phyloP scores from a whole-genome alignment of 37 sponge, comb jelly and placozoan genomes.

The Spongia lamella region DNA sequence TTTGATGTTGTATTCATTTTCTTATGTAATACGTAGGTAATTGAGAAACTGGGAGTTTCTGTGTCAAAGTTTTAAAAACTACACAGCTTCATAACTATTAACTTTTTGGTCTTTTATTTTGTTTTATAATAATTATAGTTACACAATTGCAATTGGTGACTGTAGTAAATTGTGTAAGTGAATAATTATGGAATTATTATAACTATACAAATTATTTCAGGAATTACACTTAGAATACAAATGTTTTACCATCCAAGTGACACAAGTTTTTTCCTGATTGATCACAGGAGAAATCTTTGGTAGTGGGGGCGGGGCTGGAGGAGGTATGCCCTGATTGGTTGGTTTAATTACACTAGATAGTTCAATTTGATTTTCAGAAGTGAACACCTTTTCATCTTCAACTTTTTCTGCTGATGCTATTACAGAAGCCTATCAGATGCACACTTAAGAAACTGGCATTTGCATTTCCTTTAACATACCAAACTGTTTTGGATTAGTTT shows the following conservation, averaged over 20 bases:
- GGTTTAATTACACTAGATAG: not conserved
- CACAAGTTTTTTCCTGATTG: not conserved
- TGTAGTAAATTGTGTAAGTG: too few species aligned
- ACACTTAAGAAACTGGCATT: not conserved
- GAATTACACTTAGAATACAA: too few species aligned
- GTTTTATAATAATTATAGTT: constrained; percentile 1
- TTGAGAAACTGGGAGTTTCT: too few species aligned
- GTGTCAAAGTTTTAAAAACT: not conserved
- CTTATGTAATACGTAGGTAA: too few species aligned
- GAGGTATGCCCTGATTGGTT: not conserved
- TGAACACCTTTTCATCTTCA: too few species aligned
- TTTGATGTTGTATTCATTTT: constrained; percentile 89
- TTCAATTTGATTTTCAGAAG: not conserved
- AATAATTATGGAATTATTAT: too few species aligned
- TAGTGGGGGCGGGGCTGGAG: constrained; percentile 19
- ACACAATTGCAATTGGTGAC: too few species aligned
- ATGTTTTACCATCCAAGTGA: not conserved
- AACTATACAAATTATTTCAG: too few species aligned
- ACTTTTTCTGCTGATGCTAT: not conserved
- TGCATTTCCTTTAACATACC: too few species aligned
- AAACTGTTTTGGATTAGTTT: constrained; percentile 13
- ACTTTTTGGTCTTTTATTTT: constrained; percentile 6
- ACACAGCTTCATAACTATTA: not conserved
- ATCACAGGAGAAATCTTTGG: not conserved
- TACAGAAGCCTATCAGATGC: not conserved